Percentiles rank a stretch among this genome's conserved stretches.
These are phyloP conservation scores for Muricea muricata DNA, from an alignment of 92 coral and sea anemone species.

Conservation along the genomic window DNA sequence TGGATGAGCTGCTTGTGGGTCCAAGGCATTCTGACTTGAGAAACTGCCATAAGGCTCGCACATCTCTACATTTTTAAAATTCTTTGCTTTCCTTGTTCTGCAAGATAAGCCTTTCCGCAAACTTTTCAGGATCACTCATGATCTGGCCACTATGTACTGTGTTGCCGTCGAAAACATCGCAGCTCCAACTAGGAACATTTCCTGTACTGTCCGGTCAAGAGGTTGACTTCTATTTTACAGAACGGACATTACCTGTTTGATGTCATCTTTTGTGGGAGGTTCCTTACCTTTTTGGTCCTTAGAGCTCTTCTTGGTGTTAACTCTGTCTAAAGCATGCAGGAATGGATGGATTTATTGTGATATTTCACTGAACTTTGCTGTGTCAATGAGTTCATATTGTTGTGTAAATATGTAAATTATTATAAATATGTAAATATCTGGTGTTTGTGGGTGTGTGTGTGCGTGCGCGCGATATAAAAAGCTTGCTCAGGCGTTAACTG, in stretches of 20 bases:
- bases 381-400: not conserved
- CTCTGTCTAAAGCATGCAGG: not conserved
- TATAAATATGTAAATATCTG: too few species aligned
- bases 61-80: not conserved
- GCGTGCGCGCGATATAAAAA: too few species aligned
- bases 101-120: not conserved
- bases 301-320: too few species aligned
- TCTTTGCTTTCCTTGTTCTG: not conserved
- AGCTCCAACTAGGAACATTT: not conserved
- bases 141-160: not conserved
- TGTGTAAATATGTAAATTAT: too few species aligned
- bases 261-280: not conserved
- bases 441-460: too few species aligned
- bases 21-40: too few species aligned
- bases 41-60: not conserved
- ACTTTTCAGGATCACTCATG: not conserved
- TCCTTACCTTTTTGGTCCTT: not conserved
- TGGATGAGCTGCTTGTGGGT: too few species aligned
- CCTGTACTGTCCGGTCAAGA: not conserved
- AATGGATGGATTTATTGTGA: not conserved
- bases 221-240: not conserved
- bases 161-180: not conserved
- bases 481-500: too few species aligned
- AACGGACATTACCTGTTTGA: not conserved
- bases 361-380: not conserved